Percentiles rank a stretch among this genome's conserved stretches.
Conservation (phyloP, 2,888 invertebrate species). For the Charanyca ferruginea region DNA sequence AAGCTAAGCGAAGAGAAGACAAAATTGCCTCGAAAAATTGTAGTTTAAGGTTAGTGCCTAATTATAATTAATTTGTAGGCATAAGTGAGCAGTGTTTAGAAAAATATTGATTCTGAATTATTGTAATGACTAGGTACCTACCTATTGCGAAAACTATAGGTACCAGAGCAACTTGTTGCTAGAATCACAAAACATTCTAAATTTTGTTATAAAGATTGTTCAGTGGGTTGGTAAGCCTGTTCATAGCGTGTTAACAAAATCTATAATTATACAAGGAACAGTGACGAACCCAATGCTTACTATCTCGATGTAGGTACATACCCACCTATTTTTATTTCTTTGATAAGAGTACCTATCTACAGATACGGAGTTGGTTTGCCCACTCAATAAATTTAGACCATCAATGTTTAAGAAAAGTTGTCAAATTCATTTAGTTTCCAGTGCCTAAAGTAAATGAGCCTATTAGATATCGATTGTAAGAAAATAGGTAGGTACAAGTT, state of each 20-base stretch:
- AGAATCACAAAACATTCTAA: conserved; percentile 1
- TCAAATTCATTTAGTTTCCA: background rate
- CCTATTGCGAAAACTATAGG: too few species aligned
- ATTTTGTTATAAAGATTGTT: conserved; percentile 18
- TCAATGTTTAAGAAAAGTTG: background rate
- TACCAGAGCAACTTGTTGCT: conserved; percentile 23
- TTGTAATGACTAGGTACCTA: too few species aligned
- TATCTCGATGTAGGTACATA: conserved; percentile 14
- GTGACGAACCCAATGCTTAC: conserved; percentile 6
- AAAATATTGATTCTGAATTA: conserved; percentile 5
- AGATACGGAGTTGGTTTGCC: background rate
- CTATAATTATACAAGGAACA: background rate
- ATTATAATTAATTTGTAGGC: background rate
- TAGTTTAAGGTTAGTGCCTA: conserved; percentile 61
- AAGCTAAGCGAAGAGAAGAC: conserved; percentile 52
- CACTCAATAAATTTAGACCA: background rate
- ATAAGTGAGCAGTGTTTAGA: background rate
- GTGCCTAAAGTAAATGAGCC: too few species aligned
- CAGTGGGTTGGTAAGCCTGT: conserved; percentile 11
- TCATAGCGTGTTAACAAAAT: conserved; percentile 8
- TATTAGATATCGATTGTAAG: background rate
- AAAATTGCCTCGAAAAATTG: conserved; percentile 66
- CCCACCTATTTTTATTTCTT: conserved; percentile 13
- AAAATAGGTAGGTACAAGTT: conserved; percentile 9
- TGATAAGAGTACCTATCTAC: conserved; percentile 10